A percentile compares a stretch with the other conserved stretches of the same genome.
phyloP scores from a whole-genome alignment of 2,797 vertebrate species.

The Masticophis lateralis region DNA sequence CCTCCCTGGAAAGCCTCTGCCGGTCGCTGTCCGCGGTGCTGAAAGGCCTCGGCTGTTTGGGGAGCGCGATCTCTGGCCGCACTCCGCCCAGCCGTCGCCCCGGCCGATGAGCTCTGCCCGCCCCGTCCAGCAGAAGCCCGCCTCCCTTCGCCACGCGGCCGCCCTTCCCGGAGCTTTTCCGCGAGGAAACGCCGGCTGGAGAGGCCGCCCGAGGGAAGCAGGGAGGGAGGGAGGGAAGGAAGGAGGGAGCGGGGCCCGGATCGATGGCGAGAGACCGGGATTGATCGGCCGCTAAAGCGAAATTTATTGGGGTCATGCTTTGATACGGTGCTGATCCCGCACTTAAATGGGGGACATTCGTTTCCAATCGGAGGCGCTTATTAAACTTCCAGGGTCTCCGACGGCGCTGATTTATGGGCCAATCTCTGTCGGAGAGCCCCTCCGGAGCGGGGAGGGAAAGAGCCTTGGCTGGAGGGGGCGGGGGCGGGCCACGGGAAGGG shows the following conservation, averaged over 20 bases:
- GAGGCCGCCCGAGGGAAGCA: not conserved
- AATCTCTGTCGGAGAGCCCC: conserved; percentile 75
- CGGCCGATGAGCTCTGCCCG: conserved; percentile 60
- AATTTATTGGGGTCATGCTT: conserved; percentile 94
- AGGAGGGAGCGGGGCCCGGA: conserved; percentile 58
- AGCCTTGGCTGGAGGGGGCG: too few relatives aligned
- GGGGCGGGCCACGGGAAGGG: not conserved
- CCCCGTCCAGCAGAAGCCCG: conserved; percentile 52
- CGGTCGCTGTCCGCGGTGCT: conserved; percentile 18
- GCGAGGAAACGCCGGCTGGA: not conserved
- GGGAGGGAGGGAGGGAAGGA: not conserved
- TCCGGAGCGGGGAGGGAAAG: conserved; percentile 55
- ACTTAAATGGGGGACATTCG: conserved; percentile 92
- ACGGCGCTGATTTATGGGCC: conserved; percentile 81
- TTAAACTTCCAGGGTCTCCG: conserved; percentile 87
- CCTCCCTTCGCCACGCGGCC: not conserved
- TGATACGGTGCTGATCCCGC: conserved; percentile 90
- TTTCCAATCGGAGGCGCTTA: conserved; percentile 85
- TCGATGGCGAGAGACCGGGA: conserved; percentile 83
- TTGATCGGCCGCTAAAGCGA: conserved; percentile 92
- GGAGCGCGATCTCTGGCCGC: not conserved
- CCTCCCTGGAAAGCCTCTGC: too few relatives aligned
- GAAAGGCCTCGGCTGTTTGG: not conserved
- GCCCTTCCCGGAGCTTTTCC: not conserved
- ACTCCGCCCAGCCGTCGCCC: not conserved